Evolutionary conservation across 1,140 invertebrate species (phyloP).

Genomic region (Lucilia cuprina): DNA sequence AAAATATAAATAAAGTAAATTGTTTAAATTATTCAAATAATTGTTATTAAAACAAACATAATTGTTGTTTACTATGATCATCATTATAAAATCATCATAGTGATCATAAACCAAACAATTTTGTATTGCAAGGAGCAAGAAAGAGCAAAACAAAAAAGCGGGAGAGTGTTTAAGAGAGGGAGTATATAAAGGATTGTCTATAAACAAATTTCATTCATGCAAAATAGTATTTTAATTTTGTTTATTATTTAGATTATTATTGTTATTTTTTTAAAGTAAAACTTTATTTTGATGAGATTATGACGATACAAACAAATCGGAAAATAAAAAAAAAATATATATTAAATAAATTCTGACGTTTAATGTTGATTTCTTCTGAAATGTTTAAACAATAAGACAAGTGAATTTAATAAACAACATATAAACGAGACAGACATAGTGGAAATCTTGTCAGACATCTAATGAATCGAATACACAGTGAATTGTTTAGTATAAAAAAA

Average conservation of each 20-base stretch:
- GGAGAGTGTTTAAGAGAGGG: background rate
- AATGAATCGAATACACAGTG: background rate
- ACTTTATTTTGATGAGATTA: slow-evolving; percentile 15
- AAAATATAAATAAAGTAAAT: background rate
- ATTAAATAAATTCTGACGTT: background rate
- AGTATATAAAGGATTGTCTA: background rate
- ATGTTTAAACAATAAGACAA: too few relatives aligned
- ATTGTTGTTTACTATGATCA: slow-evolving; percentile 11
- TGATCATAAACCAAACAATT: background rate
- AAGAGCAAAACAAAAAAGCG: background rate
- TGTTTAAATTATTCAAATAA: background rate
- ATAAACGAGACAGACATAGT: too few relatives aligned
- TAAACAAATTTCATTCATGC: slow-evolving; percentile 11
- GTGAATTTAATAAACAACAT: too few relatives aligned
- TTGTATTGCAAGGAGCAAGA: background rate
- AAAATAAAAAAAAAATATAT: background rate
- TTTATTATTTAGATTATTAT: background rate
- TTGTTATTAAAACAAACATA: background rate
- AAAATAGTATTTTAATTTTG: background rate
- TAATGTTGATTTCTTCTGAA: background rate
- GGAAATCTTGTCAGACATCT: too few relatives aligned
- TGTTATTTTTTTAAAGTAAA: background rate
- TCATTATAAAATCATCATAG: background rate
- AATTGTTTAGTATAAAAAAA: background rate
- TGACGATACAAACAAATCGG: background rate